These are phyloP conservation scores for Orchestes rusci DNA, from an alignment of 2,888 invertebrate genomes.

Conservation along the genomic window DNA sequence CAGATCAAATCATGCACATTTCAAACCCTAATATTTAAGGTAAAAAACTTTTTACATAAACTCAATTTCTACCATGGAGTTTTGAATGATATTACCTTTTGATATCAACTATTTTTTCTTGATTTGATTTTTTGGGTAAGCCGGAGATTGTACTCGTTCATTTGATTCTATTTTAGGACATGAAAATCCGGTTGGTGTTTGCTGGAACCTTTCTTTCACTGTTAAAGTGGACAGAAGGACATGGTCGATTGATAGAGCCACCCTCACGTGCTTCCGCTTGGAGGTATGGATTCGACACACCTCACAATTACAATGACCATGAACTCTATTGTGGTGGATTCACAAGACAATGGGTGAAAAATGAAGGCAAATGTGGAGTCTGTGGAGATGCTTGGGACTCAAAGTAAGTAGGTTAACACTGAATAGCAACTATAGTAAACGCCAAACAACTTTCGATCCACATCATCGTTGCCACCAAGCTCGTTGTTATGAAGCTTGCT, in stretches of 20 bases:
- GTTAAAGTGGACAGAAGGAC: constrained; percentile 47
- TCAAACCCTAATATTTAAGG: no score
- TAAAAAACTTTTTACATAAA: no score
- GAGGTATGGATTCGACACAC: constrained; percentile 83
- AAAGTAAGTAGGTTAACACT: constrained; percentile 40
- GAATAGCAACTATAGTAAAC: no score
- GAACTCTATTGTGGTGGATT: constrained; percentile 84
- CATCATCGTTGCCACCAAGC: no score
- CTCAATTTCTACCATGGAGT: no score
- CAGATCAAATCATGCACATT: no score
- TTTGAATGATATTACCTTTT: no score
- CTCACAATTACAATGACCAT: constrained; percentile 84
- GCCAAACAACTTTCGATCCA: no score
- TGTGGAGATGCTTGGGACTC: constrained; percentile 82
- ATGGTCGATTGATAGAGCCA: constrained; percentile 75
- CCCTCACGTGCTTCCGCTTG: constrained; percentile 83
- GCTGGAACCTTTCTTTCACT: constrained; percentile 6
- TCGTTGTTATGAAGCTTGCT: no score
- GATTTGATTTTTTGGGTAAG: no score
- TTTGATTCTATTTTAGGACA: background rate
- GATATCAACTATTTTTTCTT: no score
- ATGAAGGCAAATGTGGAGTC: constrained; percentile 78
- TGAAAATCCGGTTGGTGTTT: background rate
- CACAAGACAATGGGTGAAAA: constrained; percentile 72
- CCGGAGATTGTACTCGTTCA: no score